These are phyloP conservation scores for Iguana delicatissima DNA, from an alignment of 2,797 vertebrate species.

Conservation along the genomic window DNA sequence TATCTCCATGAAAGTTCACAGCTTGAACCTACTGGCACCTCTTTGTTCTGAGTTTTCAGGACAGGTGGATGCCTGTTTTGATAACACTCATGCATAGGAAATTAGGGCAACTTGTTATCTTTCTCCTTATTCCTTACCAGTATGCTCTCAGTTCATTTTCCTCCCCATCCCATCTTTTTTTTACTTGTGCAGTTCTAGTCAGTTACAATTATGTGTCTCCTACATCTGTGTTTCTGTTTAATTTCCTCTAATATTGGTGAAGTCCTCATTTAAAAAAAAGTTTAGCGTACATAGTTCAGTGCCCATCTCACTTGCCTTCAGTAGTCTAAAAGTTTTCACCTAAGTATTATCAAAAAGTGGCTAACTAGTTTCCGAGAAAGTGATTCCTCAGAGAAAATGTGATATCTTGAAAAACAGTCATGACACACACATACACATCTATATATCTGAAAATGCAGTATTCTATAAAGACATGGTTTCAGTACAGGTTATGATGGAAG, in stretches of 20 bases:
- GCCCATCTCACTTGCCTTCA: neutral
- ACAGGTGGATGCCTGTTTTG: neutral
- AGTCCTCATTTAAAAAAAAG: neutral
- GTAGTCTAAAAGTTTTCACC: neutral
- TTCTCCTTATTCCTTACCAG: neutral
- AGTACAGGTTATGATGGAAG: neutral
- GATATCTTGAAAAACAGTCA: neutral
- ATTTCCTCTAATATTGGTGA: conserved; percentile 1
- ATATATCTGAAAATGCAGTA: neutral
- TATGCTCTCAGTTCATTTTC: neutral
- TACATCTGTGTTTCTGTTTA: neutral
- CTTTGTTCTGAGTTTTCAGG: conserved; percentile 19
- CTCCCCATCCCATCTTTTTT: neutral
- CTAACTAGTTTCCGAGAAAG: neutral
- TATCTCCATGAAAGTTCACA: conserved; percentile 5
- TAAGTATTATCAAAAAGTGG: neutral
- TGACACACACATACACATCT: neutral
- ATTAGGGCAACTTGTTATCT: neutral
- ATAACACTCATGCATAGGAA: neutral
- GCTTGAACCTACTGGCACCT: neutral
- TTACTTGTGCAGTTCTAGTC: neutral
- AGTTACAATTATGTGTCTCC: neutral
- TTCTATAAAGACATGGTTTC: neutral
- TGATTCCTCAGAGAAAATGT: neutral
- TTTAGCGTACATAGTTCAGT: neutral